Evolutionary conservation across 37 sponge, comb jelly and placozoan genomes (phyloP), one percentile per base, ranked within the genome.

Genomic region (Haliclona indistincta): DNA sequence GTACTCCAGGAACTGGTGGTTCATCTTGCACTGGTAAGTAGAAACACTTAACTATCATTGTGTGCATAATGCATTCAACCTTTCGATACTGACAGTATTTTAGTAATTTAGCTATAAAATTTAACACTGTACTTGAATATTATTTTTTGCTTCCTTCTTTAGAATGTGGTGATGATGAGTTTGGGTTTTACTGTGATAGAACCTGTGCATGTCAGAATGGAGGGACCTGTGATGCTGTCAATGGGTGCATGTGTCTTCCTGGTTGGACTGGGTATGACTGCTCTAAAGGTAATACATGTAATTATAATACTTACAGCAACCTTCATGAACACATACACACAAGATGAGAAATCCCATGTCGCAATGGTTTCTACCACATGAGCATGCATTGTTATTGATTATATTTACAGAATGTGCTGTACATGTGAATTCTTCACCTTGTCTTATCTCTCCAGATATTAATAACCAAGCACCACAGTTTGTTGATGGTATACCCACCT

Each of bases 201-300:
- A 64, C 64, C 1, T 81, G 82, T 66, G 45, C 47, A 32, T 81
- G 82, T 65, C 54, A 22, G 3, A 65, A 64, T 64, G 66, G 72
- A 39, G 51, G 51, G 15, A 30, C 20, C 20, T 81, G 82, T 65
- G 56, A 81, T 42, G 30, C 28, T 22, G 23, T 40, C 6, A 53
- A 17, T 26, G 82, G 82, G 7, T 81, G 82, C 52, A 40, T 73
- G 35, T 81, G 82, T 38, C n/a, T 19, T 5, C 41, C 30, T 19
- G 82, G 74, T 10, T 73, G 64, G 63, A 81, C 28, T 51, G 82
- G 82, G 52, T 30, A 22, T 15, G 36, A 72, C 43, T 81, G 82
- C 28, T 22, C 28, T 3, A 73, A 40, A 5, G 81, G 81, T 76
- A 28, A 40, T 17, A n/a, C n/a, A n/a, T n/a, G n/a, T n/a, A n/a